Percentiles rank a stretch among this genome's conserved stretches.
Conservation (phyloP, 2,797 vertebrate species). For the Selene dorsalis region DNA sequence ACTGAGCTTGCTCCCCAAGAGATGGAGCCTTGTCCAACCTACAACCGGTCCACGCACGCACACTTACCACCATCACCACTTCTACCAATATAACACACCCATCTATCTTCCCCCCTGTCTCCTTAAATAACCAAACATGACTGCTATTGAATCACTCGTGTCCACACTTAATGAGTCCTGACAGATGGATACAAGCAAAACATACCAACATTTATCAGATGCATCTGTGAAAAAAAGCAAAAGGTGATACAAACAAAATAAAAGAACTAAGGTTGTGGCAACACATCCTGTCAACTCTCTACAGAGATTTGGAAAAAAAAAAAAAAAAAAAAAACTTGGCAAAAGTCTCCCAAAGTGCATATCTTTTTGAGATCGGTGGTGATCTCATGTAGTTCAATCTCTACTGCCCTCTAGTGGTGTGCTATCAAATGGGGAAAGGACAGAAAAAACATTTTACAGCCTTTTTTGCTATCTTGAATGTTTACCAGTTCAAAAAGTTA, state of each 20-base stretch:
- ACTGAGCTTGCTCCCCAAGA: constrained; percentile 19
- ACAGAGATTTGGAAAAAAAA: constrained; percentile 31
- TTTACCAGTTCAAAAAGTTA: background rate
- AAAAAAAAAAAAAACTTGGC: constrained; percentile 42
- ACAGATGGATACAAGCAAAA: constrained; percentile 44
- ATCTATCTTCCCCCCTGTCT: constrained; percentile 16
- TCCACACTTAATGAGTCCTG: constrained; percentile 33
- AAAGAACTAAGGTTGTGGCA: background rate
- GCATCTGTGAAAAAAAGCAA: constrained; percentile 51
- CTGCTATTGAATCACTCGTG: constrained; percentile 42
- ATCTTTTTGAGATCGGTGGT: background rate
- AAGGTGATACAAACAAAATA: constrained; percentile 20
- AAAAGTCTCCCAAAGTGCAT: background rate
- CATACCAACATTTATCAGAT: constrained; percentile 37
- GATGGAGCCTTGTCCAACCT: constrained; percentile 18
- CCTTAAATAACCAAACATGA: constrained; percentile 45
- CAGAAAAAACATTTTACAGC: too few relatives aligned
- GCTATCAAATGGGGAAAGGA: background rate
- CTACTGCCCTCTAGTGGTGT: constrained; percentile 71
- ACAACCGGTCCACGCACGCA: background rate
- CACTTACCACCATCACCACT: constrained; percentile 21
- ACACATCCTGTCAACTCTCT: constrained; percentile 27
- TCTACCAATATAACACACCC: constrained; percentile 22
- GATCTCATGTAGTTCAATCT: constrained; percentile 37
- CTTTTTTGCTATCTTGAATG: background rate